phyloP scores from a whole-genome alignment of 2,113 vertebrate genomes.

The Parotia lawesii region DNA sequence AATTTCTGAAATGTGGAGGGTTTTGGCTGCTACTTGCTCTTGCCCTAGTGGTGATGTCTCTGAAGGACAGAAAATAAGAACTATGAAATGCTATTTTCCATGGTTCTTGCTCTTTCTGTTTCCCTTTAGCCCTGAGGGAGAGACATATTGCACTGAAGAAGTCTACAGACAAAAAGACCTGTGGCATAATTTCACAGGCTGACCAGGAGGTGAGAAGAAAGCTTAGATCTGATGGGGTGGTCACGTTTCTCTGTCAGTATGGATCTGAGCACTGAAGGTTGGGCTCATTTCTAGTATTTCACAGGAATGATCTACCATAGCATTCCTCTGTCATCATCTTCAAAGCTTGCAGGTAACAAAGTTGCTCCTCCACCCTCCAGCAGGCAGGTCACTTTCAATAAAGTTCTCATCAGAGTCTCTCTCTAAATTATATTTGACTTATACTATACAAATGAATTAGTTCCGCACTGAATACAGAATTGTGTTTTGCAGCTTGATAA shows the following conservation, averaged over 20 bases:
- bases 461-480: neutral
- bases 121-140: neutral
- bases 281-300: neutral
- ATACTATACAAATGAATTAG: neutral
- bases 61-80: neutral
- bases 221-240: neutral
- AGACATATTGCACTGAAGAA: neutral
- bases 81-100: neutral
- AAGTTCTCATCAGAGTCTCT: neutral
- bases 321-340: neutral
- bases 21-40: neutral
- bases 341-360: neutral
- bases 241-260: neutral
- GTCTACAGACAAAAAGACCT: neutral
- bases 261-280: neutral
- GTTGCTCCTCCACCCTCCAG: neutral
- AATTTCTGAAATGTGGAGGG: neutral
- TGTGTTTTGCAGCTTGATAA: neutral
- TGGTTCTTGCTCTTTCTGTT: neutral
- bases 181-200: neutral
- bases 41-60: neutral
- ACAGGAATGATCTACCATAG: neutral
- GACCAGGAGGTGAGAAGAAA: neutral
- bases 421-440: neutral
- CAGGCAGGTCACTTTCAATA: neutral